These are phyloP conservation scores for Yponomeuta plumbellus DNA, from an alignment of 2,888 invertebrate genomes.

Conservation along the genomic window DNA sequence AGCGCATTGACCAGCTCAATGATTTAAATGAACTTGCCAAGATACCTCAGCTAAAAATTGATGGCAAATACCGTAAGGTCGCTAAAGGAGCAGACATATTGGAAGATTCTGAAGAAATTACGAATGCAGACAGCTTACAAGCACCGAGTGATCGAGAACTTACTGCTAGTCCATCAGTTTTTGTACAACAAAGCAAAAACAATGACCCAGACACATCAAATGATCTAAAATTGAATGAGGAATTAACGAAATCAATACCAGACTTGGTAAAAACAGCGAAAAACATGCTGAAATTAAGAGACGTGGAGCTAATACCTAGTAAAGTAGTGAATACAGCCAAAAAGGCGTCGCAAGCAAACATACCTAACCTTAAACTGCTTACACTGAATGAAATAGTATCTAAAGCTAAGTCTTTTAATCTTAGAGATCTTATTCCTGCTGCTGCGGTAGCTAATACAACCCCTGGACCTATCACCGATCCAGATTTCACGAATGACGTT, in stretches of 20 bases:
- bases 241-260: not conserved
- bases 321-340: not conserved
- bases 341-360: not conserved
- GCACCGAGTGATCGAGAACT: not conserved
- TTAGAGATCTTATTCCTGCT: not conserved
- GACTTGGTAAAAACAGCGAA: not conserved
- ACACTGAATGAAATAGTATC: not conserved
- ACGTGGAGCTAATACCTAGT: not conserved
- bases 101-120: slow-evolving; percentile 1
- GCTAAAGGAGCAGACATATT: not conserved
- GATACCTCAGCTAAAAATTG: not conserved
- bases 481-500: not conserved
- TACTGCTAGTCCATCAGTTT: not conserved
- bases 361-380: not conserved
- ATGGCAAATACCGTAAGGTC: not conserved
- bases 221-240: not conserved
- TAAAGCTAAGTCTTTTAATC: not conserved
- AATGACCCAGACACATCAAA: not conserved
- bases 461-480: not conserved
- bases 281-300: not conserved
- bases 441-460: not conserved
- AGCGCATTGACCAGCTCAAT: not conserved
- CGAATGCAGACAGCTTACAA: not conserved
- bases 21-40: not conserved
- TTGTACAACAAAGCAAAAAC: not conserved